phyloP scores from a whole-genome alignment of 2,113 vertebrate species.

The Axis porcinus region DNA sequence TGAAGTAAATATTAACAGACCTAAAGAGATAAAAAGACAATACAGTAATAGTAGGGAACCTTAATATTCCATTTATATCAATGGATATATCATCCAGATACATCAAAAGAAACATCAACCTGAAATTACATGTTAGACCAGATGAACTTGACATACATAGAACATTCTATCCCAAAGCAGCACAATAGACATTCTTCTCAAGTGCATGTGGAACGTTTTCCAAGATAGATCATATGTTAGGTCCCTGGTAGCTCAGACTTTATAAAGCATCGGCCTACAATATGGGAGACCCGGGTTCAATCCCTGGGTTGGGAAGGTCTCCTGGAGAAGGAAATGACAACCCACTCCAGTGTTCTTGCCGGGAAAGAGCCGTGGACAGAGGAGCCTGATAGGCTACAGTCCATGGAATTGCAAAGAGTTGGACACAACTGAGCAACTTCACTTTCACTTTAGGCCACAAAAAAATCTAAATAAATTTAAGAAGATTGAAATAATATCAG shows the following conservation, averaged over 20 bases:
- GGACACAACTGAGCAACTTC: background rate
- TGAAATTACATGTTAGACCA: background rate
- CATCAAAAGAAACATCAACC: background rate
- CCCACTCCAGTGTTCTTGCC: background rate
- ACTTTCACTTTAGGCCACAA: background rate
- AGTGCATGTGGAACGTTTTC: background rate
- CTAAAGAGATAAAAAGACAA: background rate
- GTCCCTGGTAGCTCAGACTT: background rate
- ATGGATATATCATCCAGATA: background rate
- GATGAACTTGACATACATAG: background rate
- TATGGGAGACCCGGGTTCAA: background rate
- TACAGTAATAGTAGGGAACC: background rate
- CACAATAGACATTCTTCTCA: background rate
- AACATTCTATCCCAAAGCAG: background rate
- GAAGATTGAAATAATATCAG: background rate
- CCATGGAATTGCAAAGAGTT: background rate
- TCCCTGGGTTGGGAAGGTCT: background rate
- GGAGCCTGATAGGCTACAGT: background rate
- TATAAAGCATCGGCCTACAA: background rate
- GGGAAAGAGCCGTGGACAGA: background rate
- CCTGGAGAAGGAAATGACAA: background rate
- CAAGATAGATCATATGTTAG: background rate
- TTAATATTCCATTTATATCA: background rate
- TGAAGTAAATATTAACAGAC: background rate
- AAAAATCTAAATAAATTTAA: background rate